Evolutionary conservation across 1,140 invertebrate genomes (phyloP), one percentile per base, ranked within the genome.

Genomic region (Hycleus cichorii): DNA sequence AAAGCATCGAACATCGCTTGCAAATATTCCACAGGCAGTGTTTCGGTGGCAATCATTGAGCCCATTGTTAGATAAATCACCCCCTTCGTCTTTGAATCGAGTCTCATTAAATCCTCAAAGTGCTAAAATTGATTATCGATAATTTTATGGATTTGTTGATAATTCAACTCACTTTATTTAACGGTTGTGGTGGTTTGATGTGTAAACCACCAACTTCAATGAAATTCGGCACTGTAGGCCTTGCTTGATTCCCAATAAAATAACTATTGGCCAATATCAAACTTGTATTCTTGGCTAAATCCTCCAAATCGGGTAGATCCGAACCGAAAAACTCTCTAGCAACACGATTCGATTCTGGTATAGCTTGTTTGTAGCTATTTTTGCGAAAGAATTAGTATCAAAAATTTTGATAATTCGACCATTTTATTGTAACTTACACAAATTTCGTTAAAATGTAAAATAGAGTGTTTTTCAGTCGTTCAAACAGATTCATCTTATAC

Each of bases 1-100:
- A 86, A 80, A 25, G 77, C 77, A 59, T 78, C 70, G 24, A 81
- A 75, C 39, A 85, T 73, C 2, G 50, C 66, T 44, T 70, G 39
- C 7, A 75, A 50, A 50, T 65, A 72, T 11, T 72, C 61, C 7
- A 60, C 8, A 3, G 70, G 64, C 40, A 78, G 68, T n/a, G 73
- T 58, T 58, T 73, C 69, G n/a, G 70, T 65, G 39, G 59, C 56
- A 8, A 73, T 47, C 64, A 74, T 70, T 4, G 74, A 76, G 11
- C 78, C 78, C 56, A 79, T 72, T 32, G 73, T 72, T n/a, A 79
- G 67, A 53, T 74, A 77, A 5, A 80, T 69, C 25, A 76, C 68
- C 18, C 75, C 75, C 18, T 73, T 56, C 27, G 59, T 64, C 39
- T 68, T 68, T 32, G 32, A 32, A 9, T 69, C 66, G 7, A 42